Base-by-base conservation (phyloP, 2,888 invertebrate species). In the Busseola fusca region DNA sequence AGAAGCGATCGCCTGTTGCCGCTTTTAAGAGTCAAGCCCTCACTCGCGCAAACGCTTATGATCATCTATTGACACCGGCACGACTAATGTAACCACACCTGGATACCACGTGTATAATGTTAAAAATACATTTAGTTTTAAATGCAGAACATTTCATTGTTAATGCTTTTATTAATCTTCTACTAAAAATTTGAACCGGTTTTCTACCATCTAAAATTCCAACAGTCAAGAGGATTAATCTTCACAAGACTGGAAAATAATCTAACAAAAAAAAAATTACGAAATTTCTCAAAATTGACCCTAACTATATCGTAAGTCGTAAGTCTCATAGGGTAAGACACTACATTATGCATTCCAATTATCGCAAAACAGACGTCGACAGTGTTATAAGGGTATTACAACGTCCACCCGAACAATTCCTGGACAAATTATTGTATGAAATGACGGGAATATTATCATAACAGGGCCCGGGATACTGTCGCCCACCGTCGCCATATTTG, bases 361-460 rank as follows among this genome's bases (percentile, higher is more conserved):
- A 81, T 80, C 70, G 76, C 82, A 80, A 84, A 85, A 83, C 76
- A 84, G 78, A 81, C 79, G 62, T 84, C 68, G 70, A 75, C 80
- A 76, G 69, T 69, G 74, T 76, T 77, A 77, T 81, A 83, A 81
- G 74, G 69, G 79, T 75, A 79, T 78, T 79, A 79, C 80, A 85
- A 81, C 75, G 82, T 85, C 84, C 86, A 90, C 90, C 89, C 89
- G 89, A 86, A 73, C 78, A 67, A 79, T 83, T 83, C 76, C 74
- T 62, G 67, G 14, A 89, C 92, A 89, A 92, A 93, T 93, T 91
- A 91, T 93, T 92, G 90, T 91, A 91, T 87, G 89, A 90, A 91
- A 90, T 87, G 87, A 86, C 88, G 85, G 78, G 88, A 92, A 92
- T 92, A 95, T 95, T 95, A 95, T 94, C 94, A 95, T 95, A 95